phyloP scores from a whole-genome alignment of 2,797 vertebrate species.

The Enteromius thamalakanensis region DNA sequence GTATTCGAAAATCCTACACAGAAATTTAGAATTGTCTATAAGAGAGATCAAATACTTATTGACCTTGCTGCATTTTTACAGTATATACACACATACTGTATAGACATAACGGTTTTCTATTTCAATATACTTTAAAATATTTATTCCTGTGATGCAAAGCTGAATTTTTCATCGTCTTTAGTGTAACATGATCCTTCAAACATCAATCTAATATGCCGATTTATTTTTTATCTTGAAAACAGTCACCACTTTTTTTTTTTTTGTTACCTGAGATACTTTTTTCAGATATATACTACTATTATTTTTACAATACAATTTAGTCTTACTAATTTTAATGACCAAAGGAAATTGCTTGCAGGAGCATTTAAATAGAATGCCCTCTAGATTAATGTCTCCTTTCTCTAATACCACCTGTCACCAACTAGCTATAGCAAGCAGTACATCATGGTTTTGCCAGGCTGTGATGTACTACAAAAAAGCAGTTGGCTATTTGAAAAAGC shows the following conservation, averaged over 20 bases:
- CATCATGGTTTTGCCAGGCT: neutral
- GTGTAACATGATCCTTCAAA: neutral
- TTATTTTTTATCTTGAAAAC: neutral
- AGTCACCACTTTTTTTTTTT: too few species aligned
- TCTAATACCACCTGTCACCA: neutral
- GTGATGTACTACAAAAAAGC: slow-evolving; percentile 17
- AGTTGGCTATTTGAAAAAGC: slow-evolving; percentile 15
- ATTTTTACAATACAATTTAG: neutral
- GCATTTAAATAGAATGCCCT: neutral
- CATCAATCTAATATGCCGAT: neutral
- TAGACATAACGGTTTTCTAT: neutral
- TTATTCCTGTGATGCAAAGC: neutral
- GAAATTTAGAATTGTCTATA: too few species aligned
- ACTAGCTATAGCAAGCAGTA: neutral
- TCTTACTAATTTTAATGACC: neutral
- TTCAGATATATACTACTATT: neutral
- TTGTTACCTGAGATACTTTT: neutral
- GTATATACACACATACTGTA: too few species aligned
- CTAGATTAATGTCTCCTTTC: neutral
- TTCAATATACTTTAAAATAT: neutral
- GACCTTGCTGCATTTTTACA: too few species aligned
- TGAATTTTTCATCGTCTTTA: neutral
- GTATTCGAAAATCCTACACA: too few species aligned
- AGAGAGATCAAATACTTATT: too few species aligned
- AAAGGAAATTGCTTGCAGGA: neutral